Conservation (phyloP, 2,888 invertebrate species). For the Lasioglossum figueresi region DNA sequence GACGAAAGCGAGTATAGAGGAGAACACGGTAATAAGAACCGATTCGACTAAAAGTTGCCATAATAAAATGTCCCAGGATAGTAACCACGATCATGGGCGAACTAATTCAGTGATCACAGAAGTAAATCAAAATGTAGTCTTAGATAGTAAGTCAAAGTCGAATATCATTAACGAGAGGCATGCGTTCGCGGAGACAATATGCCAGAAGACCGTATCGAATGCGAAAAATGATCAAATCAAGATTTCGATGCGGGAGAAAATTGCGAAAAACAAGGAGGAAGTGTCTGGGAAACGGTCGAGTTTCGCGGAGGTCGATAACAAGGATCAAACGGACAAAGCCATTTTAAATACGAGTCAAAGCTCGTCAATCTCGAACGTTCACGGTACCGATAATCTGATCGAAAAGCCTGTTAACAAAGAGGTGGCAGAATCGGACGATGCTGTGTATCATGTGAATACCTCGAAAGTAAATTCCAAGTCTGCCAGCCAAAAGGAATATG, state of each 20-base stretch:
- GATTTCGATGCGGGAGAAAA: constrained; percentile 75
- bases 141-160: constrained; percentile 69
- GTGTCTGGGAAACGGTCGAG: constrained; percentile 77
- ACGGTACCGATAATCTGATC: constrained; percentile 58
- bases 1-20: constrained; percentile 43
- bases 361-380: constrained; percentile 56
- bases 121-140: constrained; percentile 61
- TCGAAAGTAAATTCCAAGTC: constrained; percentile 45
- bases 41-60: constrained; percentile 56
- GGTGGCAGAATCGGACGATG: constrained; percentile 52
- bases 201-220: constrained; percentile 77
- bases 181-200: constrained; percentile 59
- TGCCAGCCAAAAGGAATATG: constrained; percentile 53
- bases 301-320: constrained; percentile 75
- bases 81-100: constrained; percentile 59
- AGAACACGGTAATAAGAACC: constrained; percentile 37
- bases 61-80: constrained; percentile 67
- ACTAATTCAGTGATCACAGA: constrained; percentile 54
- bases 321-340: constrained; percentile 67
- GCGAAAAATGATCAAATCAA: constrained; percentile 81
- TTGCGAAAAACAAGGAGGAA: constrained; percentile 77
- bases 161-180: constrained; percentile 69
- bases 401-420: constrained; percentile 63
- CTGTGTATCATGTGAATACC: constrained; percentile 36
- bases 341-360: constrained; percentile 63